These are phyloP conservation scores for Gerosis bhagava DNA, from an alignment of 2,888 invertebrate genomes.

Conservation along the genomic window DNA sequence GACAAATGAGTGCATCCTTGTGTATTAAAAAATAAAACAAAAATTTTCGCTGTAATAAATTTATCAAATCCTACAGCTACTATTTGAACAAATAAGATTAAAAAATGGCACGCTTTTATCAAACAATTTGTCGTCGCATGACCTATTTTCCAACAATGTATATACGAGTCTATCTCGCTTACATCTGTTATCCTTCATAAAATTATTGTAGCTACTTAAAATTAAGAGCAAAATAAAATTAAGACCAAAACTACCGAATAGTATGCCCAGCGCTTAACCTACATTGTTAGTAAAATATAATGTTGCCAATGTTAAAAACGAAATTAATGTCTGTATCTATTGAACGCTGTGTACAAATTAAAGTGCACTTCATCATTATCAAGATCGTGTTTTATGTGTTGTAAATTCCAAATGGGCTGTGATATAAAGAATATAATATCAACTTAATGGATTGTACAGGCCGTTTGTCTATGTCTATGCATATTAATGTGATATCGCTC, in stretches of 20 bases:
- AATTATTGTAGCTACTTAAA: constrained; percentile 10
- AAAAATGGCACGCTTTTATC: constrained; percentile 14
- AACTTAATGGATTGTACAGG: constrained; percentile 87
- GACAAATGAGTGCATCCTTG: too few relatives aligned
- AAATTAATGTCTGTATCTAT: too few relatives aligned
- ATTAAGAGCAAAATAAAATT: background rate
- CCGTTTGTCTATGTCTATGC: constrained; percentile 84
- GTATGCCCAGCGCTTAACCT: constrained; percentile 57
- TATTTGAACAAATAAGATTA: too few relatives aligned
- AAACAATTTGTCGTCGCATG: background rate
- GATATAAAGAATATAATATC: constrained; percentile 85
- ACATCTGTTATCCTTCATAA: constrained; percentile 13
- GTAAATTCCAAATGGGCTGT: constrained; percentile 92
- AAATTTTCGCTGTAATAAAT: constrained; percentile 11
- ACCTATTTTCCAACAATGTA: constrained; percentile 9
- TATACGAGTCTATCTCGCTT: constrained; percentile 9
- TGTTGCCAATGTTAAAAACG: too few relatives aligned
- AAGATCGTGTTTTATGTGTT: constrained; percentile 77
- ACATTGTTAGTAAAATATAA: constrained; percentile 70
- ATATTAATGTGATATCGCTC: constrained; percentile 55
- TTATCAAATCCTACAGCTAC: too few relatives aligned
- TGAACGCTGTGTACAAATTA: constrained; percentile 80
- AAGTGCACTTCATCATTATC: constrained; percentile 79
- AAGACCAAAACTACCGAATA: constrained; percentile 33
- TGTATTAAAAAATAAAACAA: too few relatives aligned